Evolutionary conservation across 1,140 invertebrate species (phyloP), one percentile per base, ranked within the genome.

Genomic region (Lucilia cuprina): DNA sequence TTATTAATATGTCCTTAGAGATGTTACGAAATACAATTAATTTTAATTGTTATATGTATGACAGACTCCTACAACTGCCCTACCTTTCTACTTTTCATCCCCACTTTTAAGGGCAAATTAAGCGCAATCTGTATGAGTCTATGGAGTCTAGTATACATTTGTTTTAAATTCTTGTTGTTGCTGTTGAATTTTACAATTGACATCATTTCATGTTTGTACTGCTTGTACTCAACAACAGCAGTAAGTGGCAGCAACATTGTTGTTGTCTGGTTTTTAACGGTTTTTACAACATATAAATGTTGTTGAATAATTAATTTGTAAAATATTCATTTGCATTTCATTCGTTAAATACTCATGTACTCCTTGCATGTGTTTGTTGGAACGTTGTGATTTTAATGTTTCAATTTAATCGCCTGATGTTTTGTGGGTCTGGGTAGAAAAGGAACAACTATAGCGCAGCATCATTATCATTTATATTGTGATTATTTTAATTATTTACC

Each of bases 271-370:
- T 55, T 41, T 41, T 41, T 14, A 55, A 55, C 4, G 50, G 50
- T 55, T 70, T n/a, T 70, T 70, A 41, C 41, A 10, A 41, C 41
- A 5, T 41, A 21, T 25, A 2, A 7, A 21, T 21, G n/a, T 70
- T 70, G 21, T 70, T 70, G 65, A 70, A 70, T 70, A 70, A 70
- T 70, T 70, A 70, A 70, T 70, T 70, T 21, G 65, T 60, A 70
- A 55, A 70, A 70, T 70, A 19, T 70, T 70, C 65, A 70, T 70
- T 70, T 70, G 60, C 10, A 0, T 19, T n/a, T 19, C 5, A 19
- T 21, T 10, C 17, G n/a, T 25, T 70, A 14, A 55, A 30, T 41
- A 41, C 41, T 8, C 41, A 8, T 8, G 41, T 41, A 8, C 0
- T 41, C 41, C 5, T 10, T 7, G 10, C 10, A 10, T 41, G 41